Conservation (phyloP, 2,797 vertebrate species). For the Syngnathus rostellatus region DNA sequence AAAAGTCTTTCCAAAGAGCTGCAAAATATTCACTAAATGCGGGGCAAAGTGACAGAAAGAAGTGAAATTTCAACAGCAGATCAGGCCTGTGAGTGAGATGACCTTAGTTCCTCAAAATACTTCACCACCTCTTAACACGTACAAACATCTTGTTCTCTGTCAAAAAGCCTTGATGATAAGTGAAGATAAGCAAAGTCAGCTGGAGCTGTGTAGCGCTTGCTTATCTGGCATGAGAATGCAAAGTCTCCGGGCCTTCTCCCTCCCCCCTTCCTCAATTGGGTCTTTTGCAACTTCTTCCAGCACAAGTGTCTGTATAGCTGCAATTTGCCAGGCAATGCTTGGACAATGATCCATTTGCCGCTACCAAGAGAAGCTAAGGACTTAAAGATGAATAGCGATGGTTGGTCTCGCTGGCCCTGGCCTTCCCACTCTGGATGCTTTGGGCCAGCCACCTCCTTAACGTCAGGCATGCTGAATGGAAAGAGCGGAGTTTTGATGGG, state of each 20-base stretch:
- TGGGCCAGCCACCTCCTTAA: too few species aligned
- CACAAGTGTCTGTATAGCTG: neutral
- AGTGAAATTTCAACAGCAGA: neutral
- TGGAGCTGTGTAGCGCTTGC: neutral
- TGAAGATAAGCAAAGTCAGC: constrained; percentile 3
- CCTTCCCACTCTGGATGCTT: constrained; percentile 34
- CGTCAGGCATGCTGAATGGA: constrained; percentile 58
- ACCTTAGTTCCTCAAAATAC: neutral
- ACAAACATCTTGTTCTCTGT: neutral
- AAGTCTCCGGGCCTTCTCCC: neutral
- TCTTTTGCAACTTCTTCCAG: neutral
- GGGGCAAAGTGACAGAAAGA: neutral
- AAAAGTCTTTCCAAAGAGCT: too few species aligned
- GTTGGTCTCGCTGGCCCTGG: constrained; percentile 33
- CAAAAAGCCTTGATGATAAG: neutral
- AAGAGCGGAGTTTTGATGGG: constrained; percentile 58
- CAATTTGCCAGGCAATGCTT: constrained; percentile 25
- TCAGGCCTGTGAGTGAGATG: neutral
- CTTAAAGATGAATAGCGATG: constrained; percentile 42
- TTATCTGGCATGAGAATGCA: neutral
- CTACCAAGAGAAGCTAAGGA: constrained; percentile 33
- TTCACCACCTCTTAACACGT: neutral
- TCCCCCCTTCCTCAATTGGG: neutral
- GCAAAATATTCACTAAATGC: too few species aligned
- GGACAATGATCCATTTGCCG: constrained; percentile 38